Percentiles rank a stretch among this genome's conserved stretches.
phyloP scores from a whole-genome alignment of 2,888 invertebrate species.

The Netelia inedita region DNA sequence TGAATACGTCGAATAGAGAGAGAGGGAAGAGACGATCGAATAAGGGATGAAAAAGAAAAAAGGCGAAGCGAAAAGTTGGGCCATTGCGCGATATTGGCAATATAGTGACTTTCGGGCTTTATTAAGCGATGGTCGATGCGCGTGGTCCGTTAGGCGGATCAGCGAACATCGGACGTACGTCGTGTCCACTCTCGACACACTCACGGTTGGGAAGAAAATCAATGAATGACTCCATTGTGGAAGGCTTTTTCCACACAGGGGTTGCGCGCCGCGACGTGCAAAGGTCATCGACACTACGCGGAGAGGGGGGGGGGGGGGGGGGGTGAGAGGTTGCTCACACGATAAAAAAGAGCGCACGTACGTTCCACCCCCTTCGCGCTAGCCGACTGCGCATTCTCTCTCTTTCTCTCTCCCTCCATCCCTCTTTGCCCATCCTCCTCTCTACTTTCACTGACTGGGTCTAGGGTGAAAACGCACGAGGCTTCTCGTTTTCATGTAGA shows the following conservation, averaged over 20 bases:
- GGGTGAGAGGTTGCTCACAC: no score
- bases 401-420: neutral
- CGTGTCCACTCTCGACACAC: slow-evolving; percentile 61
- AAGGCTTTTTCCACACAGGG: slow-evolving; percentile 42
- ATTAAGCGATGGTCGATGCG: slow-evolving; percentile 17
- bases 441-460: slow-evolving; percentile 65
- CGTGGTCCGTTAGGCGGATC: neutral
- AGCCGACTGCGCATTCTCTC: neutral
- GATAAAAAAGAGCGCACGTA: slow-evolving; percentile 54
- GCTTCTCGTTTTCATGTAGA: slow-evolving; percentile 55
- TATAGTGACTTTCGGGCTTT: slow-evolving; percentile 23
- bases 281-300: slow-evolving; percentile 67
- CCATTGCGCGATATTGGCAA: slow-evolving; percentile 24
- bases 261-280: slow-evolving; percentile 49
- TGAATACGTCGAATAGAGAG: slow-evolving; percentile 11
- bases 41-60: neutral
- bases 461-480: slow-evolving; percentile 38
- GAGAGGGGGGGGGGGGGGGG: slow-evolving; percentile 42
- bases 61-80: neutral
- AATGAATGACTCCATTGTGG: slow-evolving; percentile 69
- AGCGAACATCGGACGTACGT: slow-evolving; percentile 43
- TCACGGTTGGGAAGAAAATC: slow-evolving; percentile 66
- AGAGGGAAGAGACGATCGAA: neutral
- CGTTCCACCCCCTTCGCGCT: slow-evolving; percentile 24
- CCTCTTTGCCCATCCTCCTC: no score